Evolutionary conservation across 2,113 vertebrate species (phyloP), one percentile per base, ranked within the genome.

Genomic region (Eulemur macaco): DNA sequence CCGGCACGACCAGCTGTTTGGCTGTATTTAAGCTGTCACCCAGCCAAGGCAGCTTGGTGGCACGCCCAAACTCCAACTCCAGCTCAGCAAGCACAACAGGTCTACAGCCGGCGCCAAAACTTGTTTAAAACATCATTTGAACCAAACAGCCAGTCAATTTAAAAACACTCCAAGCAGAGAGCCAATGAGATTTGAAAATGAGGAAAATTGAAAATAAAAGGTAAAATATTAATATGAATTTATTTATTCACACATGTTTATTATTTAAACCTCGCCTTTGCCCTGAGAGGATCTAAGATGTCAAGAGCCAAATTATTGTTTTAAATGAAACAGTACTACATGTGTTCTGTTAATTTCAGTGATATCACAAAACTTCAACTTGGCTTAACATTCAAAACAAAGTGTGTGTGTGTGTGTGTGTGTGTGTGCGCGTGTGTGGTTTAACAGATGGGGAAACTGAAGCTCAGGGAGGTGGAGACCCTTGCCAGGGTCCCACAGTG

Each of bases 101-200:
- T 23, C 93, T 80, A 52, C 0, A 25, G 78, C 52, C 52, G 3
- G 20, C 21, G 86, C 95, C 95, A 96, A 93, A 91, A 89, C 69
- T 81, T 76, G 91, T 96, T 95, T 68, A 60, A 98, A 96, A 58
- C 64, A 66, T 37, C 63, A 83, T 97, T 95, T 96, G 93, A 96
- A 97, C n/a, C 73, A 58, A 96, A 85, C 94, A 98, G 94, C 98
- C 97, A 98, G 77, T 97, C 76, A 95, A 10, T 98, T 98, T 96
- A 95, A 98, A 98, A 97, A 73, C 63, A 64, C 80, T 92, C 69
- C 29, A 52, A 82, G 54, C 8, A 73, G 69, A 81, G 76, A 96
- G 60, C 98, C 98, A 98, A 96, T 98, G 58, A 97, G 58, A 97
- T 95, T 93, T 92, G 54, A 56, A 97, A 95, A 95, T 39, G 47